These are phyloP conservation scores for Corella eumyota DNA, from an alignment of 23 tunicate species.

Conservation along the genomic window DNA sequence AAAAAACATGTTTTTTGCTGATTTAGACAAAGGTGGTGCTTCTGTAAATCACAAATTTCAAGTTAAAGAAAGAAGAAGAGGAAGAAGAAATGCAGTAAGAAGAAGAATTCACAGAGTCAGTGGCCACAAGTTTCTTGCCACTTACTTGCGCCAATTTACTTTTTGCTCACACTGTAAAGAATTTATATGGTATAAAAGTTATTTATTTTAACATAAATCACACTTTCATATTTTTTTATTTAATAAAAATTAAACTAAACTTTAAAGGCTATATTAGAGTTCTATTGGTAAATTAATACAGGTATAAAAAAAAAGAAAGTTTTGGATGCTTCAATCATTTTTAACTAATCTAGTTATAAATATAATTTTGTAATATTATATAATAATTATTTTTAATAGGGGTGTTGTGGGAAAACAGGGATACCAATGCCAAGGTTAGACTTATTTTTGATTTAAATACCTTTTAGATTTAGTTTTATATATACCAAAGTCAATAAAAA, in stretches of 20 bases:
- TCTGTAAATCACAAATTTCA: conserved; percentile 31
- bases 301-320: too few species aligned
- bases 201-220: too few species aligned
- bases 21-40: too few species aligned
- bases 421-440: conserved; percentile 90
- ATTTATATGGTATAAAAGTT: conserved; percentile 95
- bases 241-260: not conserved
- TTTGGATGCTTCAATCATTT: too few species aligned
- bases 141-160: conserved; percentile 83
- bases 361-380: too few species aligned
- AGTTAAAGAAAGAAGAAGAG: conserved; percentile 53
- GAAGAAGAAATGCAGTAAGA: conserved; percentile 86
- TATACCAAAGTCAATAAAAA: too few species aligned
- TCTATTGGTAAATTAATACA: too few species aligned
- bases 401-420: conserved; percentile 94
- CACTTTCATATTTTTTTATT: not conserved
- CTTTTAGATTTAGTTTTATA: too few species aligned
- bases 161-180: conserved; percentile 98
- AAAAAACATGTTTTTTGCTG: too few species aligned
- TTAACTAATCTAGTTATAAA: too few species aligned
- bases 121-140: conserved; percentile 97
- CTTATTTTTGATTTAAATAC: not conserved
- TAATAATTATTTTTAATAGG: conserved; percentile 72
- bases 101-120: conserved; percentile 89
- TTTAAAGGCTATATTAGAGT: too few species aligned